A percentile compares a stretch with the other conserved stretches of the same genome.
Evolutionary conservation across 2,797 vertebrate genomes (phyloP).

Genomic region (Falco naumanni): DNA sequence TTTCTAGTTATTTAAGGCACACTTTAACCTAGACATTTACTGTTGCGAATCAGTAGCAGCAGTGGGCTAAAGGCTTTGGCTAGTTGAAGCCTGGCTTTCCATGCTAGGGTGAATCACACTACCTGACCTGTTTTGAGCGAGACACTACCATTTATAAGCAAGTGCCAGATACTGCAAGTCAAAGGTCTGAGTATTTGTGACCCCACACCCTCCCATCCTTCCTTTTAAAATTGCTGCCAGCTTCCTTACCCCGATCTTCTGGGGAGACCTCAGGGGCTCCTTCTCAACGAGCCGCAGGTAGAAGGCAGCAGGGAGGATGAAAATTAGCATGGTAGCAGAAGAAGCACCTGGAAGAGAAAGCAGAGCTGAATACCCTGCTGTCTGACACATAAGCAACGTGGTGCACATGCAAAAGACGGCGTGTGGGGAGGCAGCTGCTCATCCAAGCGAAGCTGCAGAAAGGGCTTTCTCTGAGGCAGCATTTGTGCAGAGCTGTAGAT

Average conservation of each 20-base stretch:
- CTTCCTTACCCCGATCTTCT: slow-evolving; percentile 92
- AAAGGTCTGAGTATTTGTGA: not conserved
- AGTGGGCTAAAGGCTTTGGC: not conserved
- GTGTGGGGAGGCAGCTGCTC: not conserved
- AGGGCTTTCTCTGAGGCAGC: not conserved
- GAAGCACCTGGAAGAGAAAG: slow-evolving; percentile 85
- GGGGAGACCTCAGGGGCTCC: slow-evolving; percentile 85
- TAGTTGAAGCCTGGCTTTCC: not conserved
- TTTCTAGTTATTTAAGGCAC: not conserved
- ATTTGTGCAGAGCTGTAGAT: not conserved
- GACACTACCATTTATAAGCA: not conserved
- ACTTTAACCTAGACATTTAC: not conserved
- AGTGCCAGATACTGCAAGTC: not conserved
- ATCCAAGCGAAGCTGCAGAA: not conserved
- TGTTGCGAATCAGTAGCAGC: not conserved
- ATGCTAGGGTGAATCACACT: not conserved
- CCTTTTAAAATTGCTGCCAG: not conserved
- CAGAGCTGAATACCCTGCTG: not conserved
- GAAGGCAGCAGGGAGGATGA: slow-evolving; percentile 94
- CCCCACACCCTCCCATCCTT: not conserved
- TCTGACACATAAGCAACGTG: not conserved
- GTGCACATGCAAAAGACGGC: not conserved
- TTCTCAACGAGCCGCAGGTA: slow-evolving; percentile 94
- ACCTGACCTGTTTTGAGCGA: not conserved
- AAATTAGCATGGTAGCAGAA: slow-evolving; percentile 96